These are phyloP conservation scores for Ennomos quercinarius DNA, from an alignment of 2,888 invertebrate genomes.

Conservation along the genomic window DNA sequence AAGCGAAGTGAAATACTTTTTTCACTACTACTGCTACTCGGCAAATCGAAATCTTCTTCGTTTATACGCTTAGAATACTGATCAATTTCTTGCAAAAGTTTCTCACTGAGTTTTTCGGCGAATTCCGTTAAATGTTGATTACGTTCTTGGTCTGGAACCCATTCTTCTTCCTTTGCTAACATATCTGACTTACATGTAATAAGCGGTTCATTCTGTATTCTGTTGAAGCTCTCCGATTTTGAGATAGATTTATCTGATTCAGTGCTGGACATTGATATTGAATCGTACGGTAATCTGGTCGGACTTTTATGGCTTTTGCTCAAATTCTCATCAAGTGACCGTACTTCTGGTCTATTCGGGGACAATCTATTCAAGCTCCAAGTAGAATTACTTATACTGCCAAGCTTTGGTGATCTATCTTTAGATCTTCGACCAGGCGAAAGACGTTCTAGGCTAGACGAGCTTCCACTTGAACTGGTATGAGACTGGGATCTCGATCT, in stretches of 20 bases:
- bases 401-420: slow-evolving; percentile 80
- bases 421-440: slow-evolving; percentile 81
- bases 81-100: slow-evolving; percentile 91
- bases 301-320: slow-evolving; percentile 79
- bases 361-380: slow-evolving; percentile 82
- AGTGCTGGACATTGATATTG: slow-evolving; percentile 80
- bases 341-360: slow-evolving; percentile 79
- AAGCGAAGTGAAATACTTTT: slow-evolving; percentile 81
- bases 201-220: slow-evolving; percentile 82
- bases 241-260: slow-evolving; percentile 83
- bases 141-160: slow-evolving; percentile 87
- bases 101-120: slow-evolving; percentile 93
- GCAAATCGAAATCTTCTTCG: slow-evolving; percentile 82
- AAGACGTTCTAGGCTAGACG: slow-evolving; percentile 79
- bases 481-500: slow-evolving; percentile 79
- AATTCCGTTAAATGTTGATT: slow-evolving; percentile 91
- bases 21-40: slow-evolving; percentile 81
- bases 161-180: slow-evolving; percentile 79
- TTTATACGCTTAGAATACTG: slow-evolving; percentile 83
- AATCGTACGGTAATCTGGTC: slow-evolving; percentile 78
- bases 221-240: slow-evolving; percentile 82
- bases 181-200: slow-evolving; percentile 82
- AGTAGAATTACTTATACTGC: slow-evolving; percentile 80
- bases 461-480: slow-evolving; percentile 82
- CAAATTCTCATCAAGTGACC: slow-evolving; percentile 78